Percentiles rank a stretch among this genome's conserved stretches.
These are phyloP conservation scores for Xanthia icteritia DNA, from an alignment of 2,888 invertebrate genomes.

Conservation along the genomic window DNA sequence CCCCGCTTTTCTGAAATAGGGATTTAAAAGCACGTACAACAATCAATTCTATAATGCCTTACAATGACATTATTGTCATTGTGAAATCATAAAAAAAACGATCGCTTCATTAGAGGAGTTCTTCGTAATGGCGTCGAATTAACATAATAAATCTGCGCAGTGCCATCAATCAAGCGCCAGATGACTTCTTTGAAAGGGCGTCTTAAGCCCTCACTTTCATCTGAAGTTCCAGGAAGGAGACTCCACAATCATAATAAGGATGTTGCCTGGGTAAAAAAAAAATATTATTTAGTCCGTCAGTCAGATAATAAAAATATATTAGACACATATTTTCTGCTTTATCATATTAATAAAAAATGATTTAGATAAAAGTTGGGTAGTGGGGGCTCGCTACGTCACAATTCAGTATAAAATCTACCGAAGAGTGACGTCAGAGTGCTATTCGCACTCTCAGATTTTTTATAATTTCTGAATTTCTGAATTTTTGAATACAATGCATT, in stretches of 20 bases:
- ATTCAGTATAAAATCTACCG: too few relatives aligned
- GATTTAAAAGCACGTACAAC: not conserved
- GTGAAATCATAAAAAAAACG: constrained; percentile 16
- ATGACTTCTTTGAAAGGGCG: constrained; percentile 86
- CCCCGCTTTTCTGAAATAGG: not conserved
- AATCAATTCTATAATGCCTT: not conserved
- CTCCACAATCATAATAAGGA: constrained; percentile 72
- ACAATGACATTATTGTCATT: not conserved
- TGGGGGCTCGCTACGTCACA: too few relatives aligned
- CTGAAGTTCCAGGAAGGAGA: constrained; percentile 72
- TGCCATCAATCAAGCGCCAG: constrained; percentile 85
- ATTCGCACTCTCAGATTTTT: too few relatives aligned
- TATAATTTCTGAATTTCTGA: too few relatives aligned
- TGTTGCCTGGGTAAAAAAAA: too few relatives aligned
- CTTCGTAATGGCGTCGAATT: constrained; percentile 80
- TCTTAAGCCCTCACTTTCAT: constrained; percentile 89
- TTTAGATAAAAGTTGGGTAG: too few relatives aligned
- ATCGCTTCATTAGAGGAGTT: constrained; percentile 65
- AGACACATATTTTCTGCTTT: too few relatives aligned
- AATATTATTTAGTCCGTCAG: too few relatives aligned
- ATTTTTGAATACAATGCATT: too few relatives aligned
- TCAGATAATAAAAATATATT: too few relatives aligned
- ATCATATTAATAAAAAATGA: too few relatives aligned
- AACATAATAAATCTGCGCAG: constrained; percentile 88
- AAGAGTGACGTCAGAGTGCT: too few relatives aligned